Evolutionary conservation across 2,113 vertebrate species (phyloP), one percentile per base, ranked within the genome.

Genomic region (Burhinus oedicnemus): DNA sequence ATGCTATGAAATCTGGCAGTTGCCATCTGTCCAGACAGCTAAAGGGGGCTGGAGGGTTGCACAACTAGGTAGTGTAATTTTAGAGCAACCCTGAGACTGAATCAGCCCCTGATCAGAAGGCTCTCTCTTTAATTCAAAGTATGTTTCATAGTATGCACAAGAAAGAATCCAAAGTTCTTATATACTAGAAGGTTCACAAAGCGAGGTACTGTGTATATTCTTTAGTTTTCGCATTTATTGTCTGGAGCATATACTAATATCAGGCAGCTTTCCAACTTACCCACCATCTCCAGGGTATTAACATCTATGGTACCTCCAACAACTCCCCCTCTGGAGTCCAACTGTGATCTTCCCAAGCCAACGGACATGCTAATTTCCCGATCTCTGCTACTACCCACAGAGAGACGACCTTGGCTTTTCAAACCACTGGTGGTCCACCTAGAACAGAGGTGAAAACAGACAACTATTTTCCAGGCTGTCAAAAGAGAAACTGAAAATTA

Each of bases 341-440:
- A 92, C 97, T 99, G 99, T 91, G 99, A 99, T 85, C 99, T 98
- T 34, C 99, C 99, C 40, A 99, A 98, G 68, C 99, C 99, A 19
- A 99, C 98, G 19, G 99, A 99, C 99, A 99, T 99, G 98, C 99
- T 99, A 86, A 99, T 99, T 97, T 99, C 99, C 15, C 99, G 97
- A 95, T 99, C 99, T 58, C 99, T 98, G 97, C 99, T 99, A 77
- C 99, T 99, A 88, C 99, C 99, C 68, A 99, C 99, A 23, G 99
- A 99, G 9, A 99, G 97, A 22, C 99, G 99, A 58, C 99, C 99
- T 93, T 99, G 99, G 95, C 99, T 99, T 98, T 99, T 99, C 97
- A 99, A 98, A 75, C 99, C 99, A 94, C 99, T 99, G 42, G 99
- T 99, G 42, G 99, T 99, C 99, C 99, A 99, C 89, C 99, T 99